Percentiles rank a stretch among this genome's conserved stretches.
Evolutionary conservation across 2,888 invertebrate species (phyloP).

Genomic region (Caenorhabditis wallacei): DNA sequence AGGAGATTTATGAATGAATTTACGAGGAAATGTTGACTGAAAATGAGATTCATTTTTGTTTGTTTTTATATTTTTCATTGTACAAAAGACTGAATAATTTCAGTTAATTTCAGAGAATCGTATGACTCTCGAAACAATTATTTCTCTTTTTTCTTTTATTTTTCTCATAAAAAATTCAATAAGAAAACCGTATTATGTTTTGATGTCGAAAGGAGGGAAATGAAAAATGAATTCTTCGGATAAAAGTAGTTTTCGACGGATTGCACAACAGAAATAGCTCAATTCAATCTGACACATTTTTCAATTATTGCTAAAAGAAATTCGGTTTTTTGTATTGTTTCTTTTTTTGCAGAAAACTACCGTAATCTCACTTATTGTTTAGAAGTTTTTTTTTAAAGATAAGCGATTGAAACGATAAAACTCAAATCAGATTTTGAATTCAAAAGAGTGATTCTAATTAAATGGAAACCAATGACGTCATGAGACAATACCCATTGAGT

Average conservation of each 20-base stretch:
- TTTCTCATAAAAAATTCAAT: constrained; percentile 6
- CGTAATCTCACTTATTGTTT: too few relatives aligned
- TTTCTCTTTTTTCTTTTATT: neutral
- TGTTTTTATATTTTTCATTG: neutral
- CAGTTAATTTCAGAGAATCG: constrained; percentile 18
- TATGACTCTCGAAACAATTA: constrained; percentile 5
- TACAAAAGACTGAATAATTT: constrained; percentile 2
- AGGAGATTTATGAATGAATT: constrained; percentile 24
- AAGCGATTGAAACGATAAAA: too few relatives aligned
- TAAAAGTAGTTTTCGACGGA: neutral
- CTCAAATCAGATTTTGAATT: too few relatives aligned
- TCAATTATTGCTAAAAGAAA: neutral
- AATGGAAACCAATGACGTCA: too few relatives aligned
- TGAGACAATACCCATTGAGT: too few relatives aligned
- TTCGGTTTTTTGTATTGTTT: too few relatives aligned
- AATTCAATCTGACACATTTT: constrained; percentile 8
- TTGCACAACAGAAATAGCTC: constrained; percentile 1
- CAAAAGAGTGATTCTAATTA: too few relatives aligned
- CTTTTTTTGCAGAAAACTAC: too few relatives aligned
- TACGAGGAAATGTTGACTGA: neutral
- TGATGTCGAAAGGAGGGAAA: neutral
- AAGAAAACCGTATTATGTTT: neutral
- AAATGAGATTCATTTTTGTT: neutral
- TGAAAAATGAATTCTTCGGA: constrained; percentile 1
- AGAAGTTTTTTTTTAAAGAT: too few relatives aligned